Percentiles rank a stretch among this genome's conserved stretches.
These are phyloP conservation scores for Drosophila jambulina DNA, from an alignment of 1,140 invertebrate genomes.

Conservation along the genomic window DNA sequence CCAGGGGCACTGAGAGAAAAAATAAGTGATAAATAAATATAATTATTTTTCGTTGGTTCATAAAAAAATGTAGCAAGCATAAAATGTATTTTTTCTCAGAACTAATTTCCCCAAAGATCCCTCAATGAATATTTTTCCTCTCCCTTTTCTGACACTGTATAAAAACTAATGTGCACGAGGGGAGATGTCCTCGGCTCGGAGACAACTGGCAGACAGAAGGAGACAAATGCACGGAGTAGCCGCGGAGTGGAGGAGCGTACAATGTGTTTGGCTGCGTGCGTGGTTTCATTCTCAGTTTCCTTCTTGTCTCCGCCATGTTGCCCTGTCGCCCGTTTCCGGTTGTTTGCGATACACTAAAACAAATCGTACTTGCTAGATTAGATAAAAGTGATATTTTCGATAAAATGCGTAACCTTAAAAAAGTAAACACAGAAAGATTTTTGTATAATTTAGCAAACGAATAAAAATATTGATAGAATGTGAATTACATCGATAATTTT, in stretches of 20 bases:
- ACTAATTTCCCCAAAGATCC: neutral
- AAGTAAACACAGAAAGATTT: too few species aligned
- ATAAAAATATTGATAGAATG: too few species aligned
- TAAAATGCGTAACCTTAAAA: too few species aligned
- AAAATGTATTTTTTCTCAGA: neutral
- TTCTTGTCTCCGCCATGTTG: constrained; percentile 3
- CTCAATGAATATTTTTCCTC: neutral
- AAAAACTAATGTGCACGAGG: neutral
- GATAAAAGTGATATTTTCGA: too few species aligned
- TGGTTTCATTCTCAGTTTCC: constrained; percentile 49
- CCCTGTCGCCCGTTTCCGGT: constrained; percentile 6
- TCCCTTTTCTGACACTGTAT: neutral
- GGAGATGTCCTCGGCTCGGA: neutral
- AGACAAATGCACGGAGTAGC: constrained; percentile 24
- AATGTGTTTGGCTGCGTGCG: constrained; percentile 49
- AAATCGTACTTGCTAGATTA: neutral
- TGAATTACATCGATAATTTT: too few species aligned
- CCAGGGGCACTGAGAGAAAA: neutral
- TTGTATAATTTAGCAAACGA: too few species aligned
- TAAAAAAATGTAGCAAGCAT: too few species aligned
- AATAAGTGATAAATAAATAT: too few species aligned
- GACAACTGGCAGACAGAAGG: constrained; percentile 32
- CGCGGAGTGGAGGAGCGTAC: constrained; percentile 8
- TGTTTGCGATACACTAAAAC: constrained; percentile 2
- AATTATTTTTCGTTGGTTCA: too few species aligned